Evolutionary conservation across 2,797 vertebrate species (phyloP).

Genomic region (Silurus aristotelis): DNA sequence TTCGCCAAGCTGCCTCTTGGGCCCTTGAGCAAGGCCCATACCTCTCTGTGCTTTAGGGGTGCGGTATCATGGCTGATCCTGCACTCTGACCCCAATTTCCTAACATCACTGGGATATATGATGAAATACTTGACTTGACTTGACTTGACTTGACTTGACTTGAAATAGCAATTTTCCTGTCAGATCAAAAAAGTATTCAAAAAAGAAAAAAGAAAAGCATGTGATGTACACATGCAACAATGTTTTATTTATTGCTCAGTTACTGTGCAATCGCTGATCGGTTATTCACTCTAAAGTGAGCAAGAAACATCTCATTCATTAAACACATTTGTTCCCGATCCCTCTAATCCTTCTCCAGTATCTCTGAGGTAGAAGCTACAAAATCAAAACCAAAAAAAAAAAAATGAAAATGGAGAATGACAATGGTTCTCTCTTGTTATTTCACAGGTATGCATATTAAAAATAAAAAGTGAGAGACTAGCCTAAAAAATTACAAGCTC

Average conservation of each 20-base stretch:
- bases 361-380: background rate
- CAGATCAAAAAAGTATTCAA: no score
- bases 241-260: background rate
- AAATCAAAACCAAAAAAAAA: background rate
- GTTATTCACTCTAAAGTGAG: background rate
- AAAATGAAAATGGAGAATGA: background rate
- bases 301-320: background rate
- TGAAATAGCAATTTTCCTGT: no score
- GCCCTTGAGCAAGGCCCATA: no score
- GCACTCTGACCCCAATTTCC: no score
- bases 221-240: background rate
- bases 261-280: background rate
- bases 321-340: background rate
- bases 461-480: background rate
- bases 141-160: no score
- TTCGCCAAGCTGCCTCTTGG: no score
- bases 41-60: no score
- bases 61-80: no score
- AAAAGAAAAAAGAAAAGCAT: background rate
- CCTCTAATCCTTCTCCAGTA: background rate
- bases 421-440: background rate
- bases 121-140: no score
- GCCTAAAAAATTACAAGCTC: background rate
- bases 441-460: background rate
- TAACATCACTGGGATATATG: no score